These are phyloP conservation scores for Pteromalus puparum DNA, from an alignment of 1,140 invertebrate species.

Conservation along the genomic window DNA sequence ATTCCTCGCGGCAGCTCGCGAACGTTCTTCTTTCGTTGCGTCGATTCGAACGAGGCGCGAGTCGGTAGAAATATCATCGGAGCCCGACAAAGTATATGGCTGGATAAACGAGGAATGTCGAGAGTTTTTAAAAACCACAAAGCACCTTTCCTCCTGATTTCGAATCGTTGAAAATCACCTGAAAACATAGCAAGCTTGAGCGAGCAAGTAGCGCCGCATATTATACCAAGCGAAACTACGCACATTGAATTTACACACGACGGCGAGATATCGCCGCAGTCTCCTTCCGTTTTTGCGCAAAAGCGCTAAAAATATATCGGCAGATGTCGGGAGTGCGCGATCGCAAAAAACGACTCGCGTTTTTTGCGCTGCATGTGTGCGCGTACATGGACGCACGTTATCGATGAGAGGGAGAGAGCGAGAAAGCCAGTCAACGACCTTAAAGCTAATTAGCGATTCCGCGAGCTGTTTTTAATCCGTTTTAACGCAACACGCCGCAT, in stretches of 20 bases:
- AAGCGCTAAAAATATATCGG: conserved; percentile 23
- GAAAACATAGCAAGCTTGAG: not conserved
- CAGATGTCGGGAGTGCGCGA: not conserved
- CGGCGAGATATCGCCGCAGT: not conserved
- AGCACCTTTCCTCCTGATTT: not conserved
- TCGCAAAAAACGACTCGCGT: not conserved
- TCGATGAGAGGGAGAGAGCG: conserved; percentile 15
- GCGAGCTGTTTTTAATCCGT: conserved; percentile 49
- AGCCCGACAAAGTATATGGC: not conserved
- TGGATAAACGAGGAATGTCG: not conserved
- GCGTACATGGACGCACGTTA: not conserved
- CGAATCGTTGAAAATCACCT: not conserved
- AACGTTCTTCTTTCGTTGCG: too few relatives aligned
- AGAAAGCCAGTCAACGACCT: conserved; percentile 37
- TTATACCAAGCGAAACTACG: not conserved
- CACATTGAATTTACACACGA: too few relatives aligned
- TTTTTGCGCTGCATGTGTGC: conserved; percentile 36
- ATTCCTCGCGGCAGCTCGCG: not conserved
- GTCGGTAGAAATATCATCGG: too few relatives aligned
- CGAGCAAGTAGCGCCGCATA: too few relatives aligned
- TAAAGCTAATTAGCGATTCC: conserved; percentile 48
- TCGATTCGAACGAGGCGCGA: not conserved
- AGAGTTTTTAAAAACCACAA: not conserved
- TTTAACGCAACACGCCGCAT: conserved; percentile 36
- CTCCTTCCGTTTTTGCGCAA: conserved; percentile 1